Percentiles rank a stretch among this genome's conserved stretches.
Evolutionary conservation across 2,113 vertebrate genomes (phyloP).

Genomic region (Uria aalge): DNA sequence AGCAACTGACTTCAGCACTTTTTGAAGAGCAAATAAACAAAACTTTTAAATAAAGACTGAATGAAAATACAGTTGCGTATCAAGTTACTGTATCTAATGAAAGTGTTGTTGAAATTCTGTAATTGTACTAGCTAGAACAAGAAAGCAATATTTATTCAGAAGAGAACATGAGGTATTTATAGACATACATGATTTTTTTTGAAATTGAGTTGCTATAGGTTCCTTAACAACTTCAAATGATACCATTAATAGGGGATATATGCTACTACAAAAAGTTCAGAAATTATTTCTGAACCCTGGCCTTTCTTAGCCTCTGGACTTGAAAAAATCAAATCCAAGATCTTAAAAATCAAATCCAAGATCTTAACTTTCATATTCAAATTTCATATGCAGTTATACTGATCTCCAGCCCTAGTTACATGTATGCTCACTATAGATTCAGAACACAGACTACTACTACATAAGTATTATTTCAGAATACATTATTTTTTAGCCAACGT

Average conservation of each 20-base stretch:
- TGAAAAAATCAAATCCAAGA: background rate
- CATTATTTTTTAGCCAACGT: background rate
- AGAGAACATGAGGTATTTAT: background rate
- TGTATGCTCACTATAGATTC: background rate
- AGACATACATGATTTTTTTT: background rate
- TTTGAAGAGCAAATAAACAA: background rate
- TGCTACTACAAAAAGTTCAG: background rate
- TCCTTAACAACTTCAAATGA: background rate
- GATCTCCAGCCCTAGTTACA: background rate
- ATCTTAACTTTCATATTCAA: background rate
- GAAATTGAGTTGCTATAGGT: background rate
- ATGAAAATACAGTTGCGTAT: background rate
- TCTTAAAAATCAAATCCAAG: background rate
- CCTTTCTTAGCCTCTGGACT: background rate
- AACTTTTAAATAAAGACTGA: background rate
- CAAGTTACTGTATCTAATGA: background rate
- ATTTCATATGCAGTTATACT: background rate
- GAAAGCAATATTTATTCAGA: background rate
- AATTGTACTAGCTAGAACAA: background rate
- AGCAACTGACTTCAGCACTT: background rate
- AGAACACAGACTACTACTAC: background rate
- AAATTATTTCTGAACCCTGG: background rate
- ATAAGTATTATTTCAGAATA: background rate
- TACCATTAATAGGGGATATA: background rate
- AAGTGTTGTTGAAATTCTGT: background rate